A percentile compares a stretch with the other conserved stretches of the same genome.
Conservation (phyloP, 2,113 vertebrate species). For the Lepus americanus region DNA sequence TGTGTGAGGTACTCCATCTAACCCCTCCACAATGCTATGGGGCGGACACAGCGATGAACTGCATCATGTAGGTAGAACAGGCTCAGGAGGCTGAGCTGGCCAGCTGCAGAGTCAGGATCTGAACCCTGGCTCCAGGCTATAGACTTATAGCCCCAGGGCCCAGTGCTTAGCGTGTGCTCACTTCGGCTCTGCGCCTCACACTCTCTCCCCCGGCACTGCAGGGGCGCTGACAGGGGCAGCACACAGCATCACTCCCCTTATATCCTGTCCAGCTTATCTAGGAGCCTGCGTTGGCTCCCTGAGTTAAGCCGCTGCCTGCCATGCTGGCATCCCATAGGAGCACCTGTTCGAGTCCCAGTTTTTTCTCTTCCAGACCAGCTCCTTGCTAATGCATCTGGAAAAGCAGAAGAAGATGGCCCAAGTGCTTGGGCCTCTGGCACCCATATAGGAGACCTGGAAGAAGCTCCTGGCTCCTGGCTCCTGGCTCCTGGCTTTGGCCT, state of each 20-base stretch:
- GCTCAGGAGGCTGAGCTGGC: neutral
- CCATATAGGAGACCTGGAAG: too few relatives aligned
- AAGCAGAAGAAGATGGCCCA: too few relatives aligned
- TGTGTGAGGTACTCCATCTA: neutral
- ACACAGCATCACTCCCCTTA: neutral
- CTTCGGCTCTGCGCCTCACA: neutral
- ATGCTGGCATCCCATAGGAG: too few relatives aligned
- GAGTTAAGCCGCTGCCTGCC: too few relatives aligned
- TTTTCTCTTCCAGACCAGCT: too few relatives aligned
- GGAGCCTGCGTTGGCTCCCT: too few relatives aligned
- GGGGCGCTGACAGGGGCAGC: neutral
- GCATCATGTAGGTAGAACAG: neutral
- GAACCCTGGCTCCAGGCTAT: neutral
- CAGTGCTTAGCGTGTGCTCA: neutral
- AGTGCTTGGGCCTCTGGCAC: too few relatives aligned
- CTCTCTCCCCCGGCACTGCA: neutral
- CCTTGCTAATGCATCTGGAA: too few relatives aligned
- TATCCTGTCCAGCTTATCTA: neutral
- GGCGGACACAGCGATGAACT: slow-evolving; percentile 6
- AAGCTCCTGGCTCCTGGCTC: too few relatives aligned
- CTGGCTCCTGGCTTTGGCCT: too few relatives aligned
- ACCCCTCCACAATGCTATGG: neutral
- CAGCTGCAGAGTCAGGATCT: neutral
- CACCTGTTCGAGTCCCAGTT: too few relatives aligned
- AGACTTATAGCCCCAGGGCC: neutral